A percentile compares a stretch with the other conserved stretches of the same genome.
These are phyloP conservation scores for Agrenia bidenticulata DNA, from an alignment of 2,888 invertebrate genomes.

Conservation along the genomic window DNA sequence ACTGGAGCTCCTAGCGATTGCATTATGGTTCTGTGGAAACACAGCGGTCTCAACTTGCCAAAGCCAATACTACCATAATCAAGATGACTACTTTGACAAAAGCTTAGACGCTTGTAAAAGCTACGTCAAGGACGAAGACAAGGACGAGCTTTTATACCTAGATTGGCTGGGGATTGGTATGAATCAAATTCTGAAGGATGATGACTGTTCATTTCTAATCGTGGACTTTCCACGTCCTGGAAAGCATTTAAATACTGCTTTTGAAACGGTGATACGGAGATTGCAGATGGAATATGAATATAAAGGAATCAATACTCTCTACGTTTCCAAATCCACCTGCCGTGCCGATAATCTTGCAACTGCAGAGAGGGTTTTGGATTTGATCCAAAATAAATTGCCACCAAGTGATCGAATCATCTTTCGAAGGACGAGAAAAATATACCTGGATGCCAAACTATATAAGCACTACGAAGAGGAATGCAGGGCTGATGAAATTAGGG, in stretches of 20 bases:
- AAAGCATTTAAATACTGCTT: constrained; percentile 11
- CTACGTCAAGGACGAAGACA: constrained; percentile 23
- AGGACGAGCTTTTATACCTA: constrained; percentile 9
- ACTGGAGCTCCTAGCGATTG: constrained; percentile 25
- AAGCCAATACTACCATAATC: constrained; percentile 18
- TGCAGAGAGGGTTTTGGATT: constrained; percentile 30
- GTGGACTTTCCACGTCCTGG: constrained; percentile 38
- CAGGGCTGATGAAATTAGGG: too few species aligned
- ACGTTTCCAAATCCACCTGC: constrained; percentile 16
- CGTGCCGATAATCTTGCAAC: constrained; percentile 32
- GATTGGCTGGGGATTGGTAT: constrained; percentile 34
- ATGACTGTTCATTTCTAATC: constrained; percentile 22
- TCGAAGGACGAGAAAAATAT: constrained; percentile 28
- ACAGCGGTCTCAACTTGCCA: constrained; percentile 33
- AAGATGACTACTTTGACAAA: constrained; percentile 15
- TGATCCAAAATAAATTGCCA: constrained; percentile 28
- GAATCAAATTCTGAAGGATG: constrained; percentile 21
- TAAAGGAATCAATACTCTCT: constrained; percentile 14
- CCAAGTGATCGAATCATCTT: constrained; percentile 23
- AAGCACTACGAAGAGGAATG: too few species aligned
- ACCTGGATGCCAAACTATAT: constrained; percentile 20
- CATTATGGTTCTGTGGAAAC: constrained; percentile 40
- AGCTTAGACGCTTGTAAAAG: constrained; percentile 25
- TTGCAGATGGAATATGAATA: too few species aligned
- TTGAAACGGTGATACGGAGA: too few species aligned